A percentile compares a stretch with the other conserved stretches of the same genome.
These are phyloP conservation scores for Holothuria glaberrima DNA, from an alignment of 35 echinoderm and acorn worm species.

Conservation along the genomic window DNA sequence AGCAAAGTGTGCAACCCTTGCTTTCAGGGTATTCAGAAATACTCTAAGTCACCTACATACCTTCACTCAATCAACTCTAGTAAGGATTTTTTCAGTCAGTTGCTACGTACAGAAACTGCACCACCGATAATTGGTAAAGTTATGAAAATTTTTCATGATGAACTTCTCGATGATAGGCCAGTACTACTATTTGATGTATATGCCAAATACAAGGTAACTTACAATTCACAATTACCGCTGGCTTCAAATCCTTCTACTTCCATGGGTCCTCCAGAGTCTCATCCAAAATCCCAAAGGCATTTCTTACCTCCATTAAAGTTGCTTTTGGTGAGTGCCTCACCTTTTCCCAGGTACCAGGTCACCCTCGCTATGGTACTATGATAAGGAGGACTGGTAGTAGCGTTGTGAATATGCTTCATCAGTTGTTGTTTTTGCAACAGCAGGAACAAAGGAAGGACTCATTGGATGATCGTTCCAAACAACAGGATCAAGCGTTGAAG, in stretches of 20 bases:
- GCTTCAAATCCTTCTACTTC: neutral
- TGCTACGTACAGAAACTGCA: slow-evolving; percentile 3
- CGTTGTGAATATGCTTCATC: neutral
- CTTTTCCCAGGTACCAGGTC: neutral
- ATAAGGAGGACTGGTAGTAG: slow-evolving; percentile 2
- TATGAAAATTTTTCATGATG: slow-evolving; percentile 12
- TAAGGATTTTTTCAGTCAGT: neutral
- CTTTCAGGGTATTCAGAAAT: too few species aligned
- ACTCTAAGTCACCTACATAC: too few species aligned
- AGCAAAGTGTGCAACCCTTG: too few species aligned
- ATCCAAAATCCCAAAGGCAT: slow-evolving; percentile 1
- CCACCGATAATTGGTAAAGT: neutral
- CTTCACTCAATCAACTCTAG: too few species aligned
- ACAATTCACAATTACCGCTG: neutral
- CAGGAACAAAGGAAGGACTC: too few species aligned
- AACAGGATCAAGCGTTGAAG: neutral
- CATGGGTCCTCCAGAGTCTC: neutral
- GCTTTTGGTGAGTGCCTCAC: neutral
- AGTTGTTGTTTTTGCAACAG: neutral
- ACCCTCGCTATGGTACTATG: slow-evolving; percentile 32
- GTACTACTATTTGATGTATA: neutral
- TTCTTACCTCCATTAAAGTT: neutral
- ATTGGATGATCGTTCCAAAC: neutral
- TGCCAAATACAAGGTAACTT: neutral
- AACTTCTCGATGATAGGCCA: slow-evolving; percentile 1